phyloP scores from a whole-genome alignment of 2,888 invertebrate species.

The Operophtera brumata region DNA sequence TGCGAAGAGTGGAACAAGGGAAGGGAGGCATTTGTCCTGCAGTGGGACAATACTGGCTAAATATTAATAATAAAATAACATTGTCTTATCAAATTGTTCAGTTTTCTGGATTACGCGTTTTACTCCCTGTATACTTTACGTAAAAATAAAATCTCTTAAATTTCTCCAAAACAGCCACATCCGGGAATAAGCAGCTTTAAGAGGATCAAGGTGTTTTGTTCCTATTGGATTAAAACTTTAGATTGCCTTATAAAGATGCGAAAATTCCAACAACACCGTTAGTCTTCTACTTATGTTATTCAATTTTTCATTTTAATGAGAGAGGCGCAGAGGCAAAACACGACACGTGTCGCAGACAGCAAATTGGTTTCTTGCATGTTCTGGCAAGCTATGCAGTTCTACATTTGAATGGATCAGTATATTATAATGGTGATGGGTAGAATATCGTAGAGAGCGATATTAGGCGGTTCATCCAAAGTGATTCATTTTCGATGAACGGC shows the following conservation, averaged over 20 bases:
- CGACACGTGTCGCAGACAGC: background rate
- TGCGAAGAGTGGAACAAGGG: no score
- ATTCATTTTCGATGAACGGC: no score
- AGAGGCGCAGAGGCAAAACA: background rate
- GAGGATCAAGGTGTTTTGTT: constrained; percentile 6
- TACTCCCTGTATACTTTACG: no score
- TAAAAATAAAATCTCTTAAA: background rate
- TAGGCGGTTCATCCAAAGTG: no score
- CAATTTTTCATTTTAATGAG: background rate
- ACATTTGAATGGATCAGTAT: background rate
- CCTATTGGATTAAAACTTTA: background rate
- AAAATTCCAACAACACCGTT: background rate
- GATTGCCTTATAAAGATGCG: background rate
- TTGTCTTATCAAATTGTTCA: no score
- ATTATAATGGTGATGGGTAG: background rate
- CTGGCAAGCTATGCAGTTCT: background rate
- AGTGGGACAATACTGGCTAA: no score
- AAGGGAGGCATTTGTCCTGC: no score
- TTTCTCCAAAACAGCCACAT: background rate
- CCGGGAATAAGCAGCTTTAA: background rate
- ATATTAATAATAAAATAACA: no score
- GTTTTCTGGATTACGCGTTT: no score
- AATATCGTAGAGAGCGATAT: background rate
- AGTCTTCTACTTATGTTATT: background rate
- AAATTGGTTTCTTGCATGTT: background rate